Conservation (phyloP, 2,113 vertebrate species). For the Azemiops feae region DNA sequence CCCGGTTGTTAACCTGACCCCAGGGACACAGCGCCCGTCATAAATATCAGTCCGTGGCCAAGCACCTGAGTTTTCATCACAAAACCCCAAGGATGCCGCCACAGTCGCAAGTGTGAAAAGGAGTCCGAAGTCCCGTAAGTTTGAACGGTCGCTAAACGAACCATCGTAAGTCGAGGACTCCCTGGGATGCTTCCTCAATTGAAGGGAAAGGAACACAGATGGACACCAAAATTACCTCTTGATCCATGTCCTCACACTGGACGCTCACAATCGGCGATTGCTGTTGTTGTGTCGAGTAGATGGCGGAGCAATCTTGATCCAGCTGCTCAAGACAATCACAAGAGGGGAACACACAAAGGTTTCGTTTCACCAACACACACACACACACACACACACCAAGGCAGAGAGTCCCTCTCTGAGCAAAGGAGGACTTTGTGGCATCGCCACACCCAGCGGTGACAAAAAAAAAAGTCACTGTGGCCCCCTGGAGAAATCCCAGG, state of each 20-base stretch:
- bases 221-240: not conserved
- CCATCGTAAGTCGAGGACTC: not conserved
- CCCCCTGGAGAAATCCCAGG: too few species aligned
- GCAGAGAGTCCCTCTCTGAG: too few species aligned
- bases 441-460: too few species aligned
- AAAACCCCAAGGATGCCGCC: accelerated
- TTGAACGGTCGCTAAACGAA: not conserved
- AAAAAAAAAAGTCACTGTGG: too few species aligned
- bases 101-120: too few species aligned
- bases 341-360: not conserved
- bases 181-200: not conserved
- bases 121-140: accelerated
- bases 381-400: too few species aligned
- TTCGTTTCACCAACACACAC: too few species aligned
- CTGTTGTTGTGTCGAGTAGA: not conserved
- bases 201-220: not conserved
- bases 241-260: not conserved
- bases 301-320: not conserved
- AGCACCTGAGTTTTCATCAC: accelerated
- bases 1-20: not conserved
- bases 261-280: not conserved
- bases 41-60: too few species aligned
- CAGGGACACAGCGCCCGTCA: accelerated
- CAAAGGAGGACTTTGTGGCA: too few species aligned
- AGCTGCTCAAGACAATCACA: not conserved